These are phyloP conservation scores for Lagorchestes hirsutus DNA, from an alignment of 2,797 vertebrate genomes.

Conservation along the genomic window DNA sequence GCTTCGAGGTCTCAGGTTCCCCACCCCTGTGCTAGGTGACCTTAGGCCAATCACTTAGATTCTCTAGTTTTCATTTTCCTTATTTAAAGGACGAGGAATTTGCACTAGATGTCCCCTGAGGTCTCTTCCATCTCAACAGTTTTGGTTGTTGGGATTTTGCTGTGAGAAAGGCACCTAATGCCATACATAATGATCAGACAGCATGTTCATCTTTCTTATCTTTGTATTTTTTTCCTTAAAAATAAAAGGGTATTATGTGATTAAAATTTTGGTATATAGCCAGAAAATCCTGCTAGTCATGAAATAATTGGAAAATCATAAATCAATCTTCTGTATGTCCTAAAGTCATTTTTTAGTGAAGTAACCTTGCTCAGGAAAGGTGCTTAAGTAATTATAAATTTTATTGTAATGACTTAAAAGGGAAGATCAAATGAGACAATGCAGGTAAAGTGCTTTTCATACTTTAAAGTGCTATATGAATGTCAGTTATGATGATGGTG, in stretches of 20 bases:
- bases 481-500: neutral
- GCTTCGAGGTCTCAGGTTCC: no score
- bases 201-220: neutral
- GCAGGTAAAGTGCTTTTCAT: neutral
- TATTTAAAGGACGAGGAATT: neutral
- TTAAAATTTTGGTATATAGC: conserved; percentile 9
- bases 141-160: neutral
- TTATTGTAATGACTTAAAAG: conserved; percentile 26
- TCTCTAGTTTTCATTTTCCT: neutral
- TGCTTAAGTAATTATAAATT: conserved; percentile 18
- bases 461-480: neutral
- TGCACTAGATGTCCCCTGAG: neutral
- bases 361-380: conserved; percentile 17
- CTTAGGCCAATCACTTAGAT: neutral
- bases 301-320: conserved; percentile 34
- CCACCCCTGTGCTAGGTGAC: neutral
- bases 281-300: neutral
- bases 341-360: conserved; percentile 23
- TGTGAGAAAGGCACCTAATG: neutral
- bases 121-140: neutral
- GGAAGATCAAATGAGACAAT: conserved; percentile 49
- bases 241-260: conserved; percentile 22
- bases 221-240: neutral
- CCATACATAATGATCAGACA: neutral
- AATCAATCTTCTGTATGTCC: conserved; percentile 8